Conservation (phyloP, 2,113 vertebrate genomes). For the Menidia beryllina region DNA sequence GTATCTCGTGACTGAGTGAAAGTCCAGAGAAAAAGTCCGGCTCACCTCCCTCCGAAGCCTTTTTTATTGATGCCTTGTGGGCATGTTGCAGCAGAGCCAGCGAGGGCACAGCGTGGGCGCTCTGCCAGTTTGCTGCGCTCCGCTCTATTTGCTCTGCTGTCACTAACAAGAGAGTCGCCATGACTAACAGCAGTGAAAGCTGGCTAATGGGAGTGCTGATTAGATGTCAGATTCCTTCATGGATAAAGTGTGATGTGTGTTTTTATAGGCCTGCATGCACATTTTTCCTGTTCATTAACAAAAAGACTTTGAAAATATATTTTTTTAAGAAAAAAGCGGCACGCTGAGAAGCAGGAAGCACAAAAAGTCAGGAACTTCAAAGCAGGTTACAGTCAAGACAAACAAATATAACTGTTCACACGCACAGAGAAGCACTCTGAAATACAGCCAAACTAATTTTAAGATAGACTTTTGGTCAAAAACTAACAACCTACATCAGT, state of each 20-base stretch:
- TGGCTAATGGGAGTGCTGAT: conserved; percentile 61
- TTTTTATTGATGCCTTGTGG: conserved; percentile 54
- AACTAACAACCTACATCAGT: no score
- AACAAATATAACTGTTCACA: background rate
- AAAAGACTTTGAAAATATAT: background rate
- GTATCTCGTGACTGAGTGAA: conserved; percentile 3
- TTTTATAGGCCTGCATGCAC: conserved; percentile 7
- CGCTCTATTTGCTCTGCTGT: conserved; percentile 66
- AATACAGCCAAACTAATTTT: no score
- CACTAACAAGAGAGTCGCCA: conserved; percentile 63
- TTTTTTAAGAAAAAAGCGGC: background rate
- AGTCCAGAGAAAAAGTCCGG: conserved; percentile 33
- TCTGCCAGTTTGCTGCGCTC: conserved; percentile 58
- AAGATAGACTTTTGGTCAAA: no score
- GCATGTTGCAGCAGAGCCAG: conserved; percentile 30
- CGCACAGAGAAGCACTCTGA: no score
- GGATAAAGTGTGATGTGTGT: conserved; percentile 52
- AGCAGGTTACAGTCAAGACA: background rate
- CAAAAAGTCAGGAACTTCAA: background rate
- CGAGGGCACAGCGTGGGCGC: conserved; percentile 67
- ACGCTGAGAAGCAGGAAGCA: background rate
- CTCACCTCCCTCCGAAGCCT: conserved; percentile 13
- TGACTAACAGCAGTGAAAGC: conserved; percentile 66
- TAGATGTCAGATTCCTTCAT: conserved; percentile 53
- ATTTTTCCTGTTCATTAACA: conserved; percentile 12